A percentile compares a stretch with the other conserved stretches of the same genome.
These are phyloP conservation scores for Myopa tessellatipennis DNA, from an alignment of 2,888 invertebrate species.

Conservation along the genomic window DNA sequence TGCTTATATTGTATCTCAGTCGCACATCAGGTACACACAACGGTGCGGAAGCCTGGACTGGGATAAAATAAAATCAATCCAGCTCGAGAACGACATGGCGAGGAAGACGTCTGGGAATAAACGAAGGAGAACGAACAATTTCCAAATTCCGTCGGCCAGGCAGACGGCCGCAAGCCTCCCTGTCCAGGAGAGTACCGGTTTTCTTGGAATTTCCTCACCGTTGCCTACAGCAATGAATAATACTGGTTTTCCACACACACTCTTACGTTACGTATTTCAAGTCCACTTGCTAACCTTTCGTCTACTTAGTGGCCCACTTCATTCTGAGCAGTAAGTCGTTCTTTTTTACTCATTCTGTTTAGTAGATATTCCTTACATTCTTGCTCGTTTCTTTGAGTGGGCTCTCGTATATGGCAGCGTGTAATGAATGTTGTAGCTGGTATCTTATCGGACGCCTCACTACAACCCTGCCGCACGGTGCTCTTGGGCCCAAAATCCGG, in stretches of 20 bases:
- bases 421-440: not conserved
- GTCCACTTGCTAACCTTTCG: not conserved
- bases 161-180: not conserved
- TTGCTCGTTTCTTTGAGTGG: not conserved
- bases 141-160: not conserved
- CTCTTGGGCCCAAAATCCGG: too few relatives aligned
- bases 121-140: not conserved
- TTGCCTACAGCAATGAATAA: not conserved
- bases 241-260: not conserved
- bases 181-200: not conserved
- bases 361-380: not conserved
- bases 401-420: not conserved
- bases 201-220: constrained; percentile 6
- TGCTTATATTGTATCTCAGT: not conserved
- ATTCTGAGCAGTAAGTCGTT: not conserved
- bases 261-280: not conserved
- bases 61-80: not conserved
- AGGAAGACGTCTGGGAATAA: not conserved
- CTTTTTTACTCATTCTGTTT: not conserved
- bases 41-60: not conserved
- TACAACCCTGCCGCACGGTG: not conserved
- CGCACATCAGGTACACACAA: not conserved
- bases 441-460: not conserved
- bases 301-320: not conserved
- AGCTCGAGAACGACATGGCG: not conserved